These are phyloP conservation scores for Rhagonycha fulva DNA, from an alignment of 2,888 invertebrate species.

Conservation along the genomic window DNA sequence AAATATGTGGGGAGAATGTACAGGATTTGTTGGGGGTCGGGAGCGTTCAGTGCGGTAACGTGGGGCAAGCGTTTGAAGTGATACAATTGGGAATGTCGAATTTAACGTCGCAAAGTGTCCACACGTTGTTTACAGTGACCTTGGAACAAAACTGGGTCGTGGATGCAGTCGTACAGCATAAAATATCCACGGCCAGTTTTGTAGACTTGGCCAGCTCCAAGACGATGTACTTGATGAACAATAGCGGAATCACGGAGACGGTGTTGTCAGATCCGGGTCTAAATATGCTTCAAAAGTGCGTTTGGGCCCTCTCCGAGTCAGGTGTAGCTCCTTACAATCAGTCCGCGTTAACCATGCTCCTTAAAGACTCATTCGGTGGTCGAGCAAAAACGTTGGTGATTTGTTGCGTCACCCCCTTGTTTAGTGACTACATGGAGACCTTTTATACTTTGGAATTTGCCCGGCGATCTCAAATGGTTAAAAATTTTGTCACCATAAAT, in stretches of 20 bases:
- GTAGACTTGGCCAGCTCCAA: constrained; percentile 68
- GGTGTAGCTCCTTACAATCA: constrained; percentile 59
- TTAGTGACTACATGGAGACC: constrained; percentile 70
- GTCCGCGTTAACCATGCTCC: constrained; percentile 69
- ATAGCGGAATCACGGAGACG: constrained; percentile 55
- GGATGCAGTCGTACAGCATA: constrained; percentile 70
- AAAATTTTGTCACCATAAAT: constrained; percentile 73
- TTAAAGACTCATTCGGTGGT: constrained; percentile 77
- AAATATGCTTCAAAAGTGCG: constrained; percentile 68
- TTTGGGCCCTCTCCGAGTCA: constrained; percentile 61
- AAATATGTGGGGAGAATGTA: constrained; percentile 70
- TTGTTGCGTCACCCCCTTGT: constrained; percentile 72
- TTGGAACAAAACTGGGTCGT: constrained; percentile 76
- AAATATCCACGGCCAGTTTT: constrained; percentile 75
- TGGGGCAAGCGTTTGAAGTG: constrained; percentile 74
- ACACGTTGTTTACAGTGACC: constrained; percentile 73
- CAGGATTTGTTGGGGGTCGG: constrained; percentile 59
- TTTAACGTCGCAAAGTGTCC: constrained; percentile 62
- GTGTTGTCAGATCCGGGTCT: constrained; percentile 66
- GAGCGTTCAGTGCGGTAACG: constrained; percentile 63
- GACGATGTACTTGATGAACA: constrained; percentile 55
- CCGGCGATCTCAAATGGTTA: constrained; percentile 68
- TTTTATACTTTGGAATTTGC: constrained; percentile 71
- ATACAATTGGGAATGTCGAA: constrained; percentile 68
- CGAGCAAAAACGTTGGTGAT: constrained; percentile 75